Base-by-base conservation (phyloP, 2,888 invertebrate genomes). In the Campaea margaritaria region DNA sequence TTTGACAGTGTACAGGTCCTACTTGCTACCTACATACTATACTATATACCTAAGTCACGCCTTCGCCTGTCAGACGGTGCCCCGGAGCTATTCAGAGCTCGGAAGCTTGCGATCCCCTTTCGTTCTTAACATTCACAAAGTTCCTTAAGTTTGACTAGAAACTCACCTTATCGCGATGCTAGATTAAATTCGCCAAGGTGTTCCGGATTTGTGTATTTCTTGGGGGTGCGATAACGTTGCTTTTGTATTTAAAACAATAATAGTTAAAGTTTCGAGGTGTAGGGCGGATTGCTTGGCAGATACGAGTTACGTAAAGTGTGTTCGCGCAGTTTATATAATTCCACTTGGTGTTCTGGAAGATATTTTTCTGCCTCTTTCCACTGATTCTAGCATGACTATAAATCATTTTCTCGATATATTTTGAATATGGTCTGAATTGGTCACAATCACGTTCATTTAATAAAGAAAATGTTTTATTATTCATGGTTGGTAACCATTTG, bases 1-100 rank as follows among this genome's bases (percentile, higher is more conserved):
- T 14, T 21, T 41, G 15, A 9, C 53, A 31, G 28, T 14, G 15
- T 49, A 56, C 28, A 45, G 47, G 13, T 39, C 39, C 12, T 36
- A 49, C 41, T 5, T 39, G 13, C 28, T 36, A 49, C 41, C 11
- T 39, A 28, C 28, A 12, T 27, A 39, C 39, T 49, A 21, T 38
- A 31, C 10, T 15, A 7, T 36, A 16, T 46, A 13, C 10, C 27
- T 28, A 45, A 31, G 45, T 31, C 45, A 28, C 14, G 15, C 15
- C 8, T 45, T 21, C 11, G 10, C 36, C 10, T 13, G 44, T 38
- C 27, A 8, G 39, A 14, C 5, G 13, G 14, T 45, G 52, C 34
- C 52, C 45, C 21, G 45, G 13, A 38, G 44, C 52, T 36, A 53
- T 53, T 53, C 52, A 27, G 21, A 52, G 27, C 52, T 50, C 36